Conservation (phyloP, 2,113 vertebrate species). For the Speoplatyrhinus poulsoni region DNA sequence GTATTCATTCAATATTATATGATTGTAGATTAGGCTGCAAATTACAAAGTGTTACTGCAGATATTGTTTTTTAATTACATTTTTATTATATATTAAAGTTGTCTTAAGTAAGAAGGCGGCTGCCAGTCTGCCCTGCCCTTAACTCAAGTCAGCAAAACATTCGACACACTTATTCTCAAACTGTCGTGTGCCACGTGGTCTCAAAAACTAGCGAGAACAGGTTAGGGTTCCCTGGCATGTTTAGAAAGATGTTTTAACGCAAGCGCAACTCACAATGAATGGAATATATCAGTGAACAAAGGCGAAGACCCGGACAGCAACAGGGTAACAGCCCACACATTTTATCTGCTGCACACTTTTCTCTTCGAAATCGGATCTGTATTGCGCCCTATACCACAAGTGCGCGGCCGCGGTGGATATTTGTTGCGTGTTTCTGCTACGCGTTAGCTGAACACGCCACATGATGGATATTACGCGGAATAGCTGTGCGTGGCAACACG, state of each 20-base stretch:
- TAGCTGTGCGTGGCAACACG: constrained; percentile 12
- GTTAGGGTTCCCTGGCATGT: constrained; percentile 29
- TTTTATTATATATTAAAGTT: no score
- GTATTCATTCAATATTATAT: no score
- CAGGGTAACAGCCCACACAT: background rate
- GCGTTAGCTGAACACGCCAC: constrained; percentile 6
- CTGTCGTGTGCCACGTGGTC: constrained; percentile 48
- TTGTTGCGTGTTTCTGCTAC: background rate
- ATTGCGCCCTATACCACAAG: background rate
- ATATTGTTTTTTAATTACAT: no score
- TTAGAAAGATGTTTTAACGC: constrained; percentile 37
- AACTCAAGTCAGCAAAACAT: background rate
- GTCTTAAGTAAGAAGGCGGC: no score
- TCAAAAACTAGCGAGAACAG: constrained; percentile 15
- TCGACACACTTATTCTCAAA: background rate
- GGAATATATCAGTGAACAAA: constrained; percentile 1
- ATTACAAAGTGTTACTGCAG: no score
- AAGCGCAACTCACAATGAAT: constrained; percentile 2
- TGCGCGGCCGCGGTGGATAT: background rate
- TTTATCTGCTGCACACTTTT: background rate
- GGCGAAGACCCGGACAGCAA: constrained; percentile 3
- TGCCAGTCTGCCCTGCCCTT: background rate
- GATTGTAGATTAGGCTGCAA: no score
- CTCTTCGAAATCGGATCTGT: background rate
- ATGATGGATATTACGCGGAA: constrained; percentile 47